These are phyloP conservation scores for Drosophila mimica DNA, from an alignment of 2,888 invertebrate genomes.

Conservation along the genomic window DNA sequence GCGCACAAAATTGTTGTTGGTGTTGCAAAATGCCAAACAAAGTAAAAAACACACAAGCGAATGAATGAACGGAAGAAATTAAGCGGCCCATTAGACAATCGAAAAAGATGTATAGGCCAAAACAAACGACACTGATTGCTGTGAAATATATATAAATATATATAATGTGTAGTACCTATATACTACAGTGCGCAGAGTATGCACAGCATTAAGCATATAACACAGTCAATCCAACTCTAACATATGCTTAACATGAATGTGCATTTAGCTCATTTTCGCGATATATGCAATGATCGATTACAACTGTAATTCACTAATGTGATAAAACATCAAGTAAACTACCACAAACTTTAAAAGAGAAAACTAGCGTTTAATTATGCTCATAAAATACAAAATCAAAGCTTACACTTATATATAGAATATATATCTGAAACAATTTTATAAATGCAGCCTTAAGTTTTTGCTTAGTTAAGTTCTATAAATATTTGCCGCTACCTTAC, in stretches of 20 bases:
- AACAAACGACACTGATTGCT: conserved; percentile 2
- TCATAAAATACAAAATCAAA: neutral
- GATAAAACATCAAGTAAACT: neutral
- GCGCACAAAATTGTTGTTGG: conserved; percentile 60
- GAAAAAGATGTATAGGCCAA: conserved; percentile 7
- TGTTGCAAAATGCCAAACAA: conserved; percentile 33
- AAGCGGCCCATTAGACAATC: conserved; percentile 30
- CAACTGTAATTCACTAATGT: neutral
- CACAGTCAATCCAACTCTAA: neutral
- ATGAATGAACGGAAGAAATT: conserved; percentile 36
- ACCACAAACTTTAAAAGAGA: neutral
- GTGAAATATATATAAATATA: neutral
- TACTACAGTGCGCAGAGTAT: neutral
- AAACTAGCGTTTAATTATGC: neutral
- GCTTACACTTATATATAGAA: neutral
- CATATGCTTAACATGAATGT: neutral
- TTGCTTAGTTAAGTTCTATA: neutral
- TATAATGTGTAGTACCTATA: neutral
- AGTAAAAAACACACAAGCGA: neutral
- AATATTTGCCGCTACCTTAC: neutral
- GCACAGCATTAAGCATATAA: neutral
- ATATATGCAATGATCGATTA: neutral
- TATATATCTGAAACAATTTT: conserved; percentile 5
- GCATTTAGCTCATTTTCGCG: neutral
- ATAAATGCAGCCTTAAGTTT: neutral